Evolutionary conservation across 2,797 vertebrate genomes (phyloP).

Genomic region (Dromococcyx pavoninus): DNA sequence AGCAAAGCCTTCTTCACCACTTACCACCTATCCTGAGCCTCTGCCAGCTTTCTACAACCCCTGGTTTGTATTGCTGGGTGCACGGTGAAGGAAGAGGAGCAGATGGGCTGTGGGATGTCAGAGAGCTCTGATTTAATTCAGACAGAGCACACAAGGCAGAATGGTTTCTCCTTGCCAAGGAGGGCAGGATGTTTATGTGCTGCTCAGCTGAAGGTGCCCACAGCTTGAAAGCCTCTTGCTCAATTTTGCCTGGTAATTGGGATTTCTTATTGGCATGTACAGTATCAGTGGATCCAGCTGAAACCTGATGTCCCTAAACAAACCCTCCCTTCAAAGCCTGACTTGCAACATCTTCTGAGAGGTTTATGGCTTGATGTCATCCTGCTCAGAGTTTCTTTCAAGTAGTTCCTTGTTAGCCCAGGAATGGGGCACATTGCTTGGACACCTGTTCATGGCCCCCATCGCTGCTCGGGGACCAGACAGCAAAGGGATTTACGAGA

Average conservation of each 20-base stretch:
- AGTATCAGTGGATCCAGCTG: background rate
- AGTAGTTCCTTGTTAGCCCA: constrained; percentile 55
- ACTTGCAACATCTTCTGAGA: background rate
- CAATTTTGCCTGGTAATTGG: background rate
- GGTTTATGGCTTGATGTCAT: background rate
- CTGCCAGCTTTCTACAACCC: background rate
- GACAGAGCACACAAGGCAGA: background rate
- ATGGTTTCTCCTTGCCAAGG: background rate
- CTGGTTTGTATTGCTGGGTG: background rate
- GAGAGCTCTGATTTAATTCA: background rate
- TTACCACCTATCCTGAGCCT: background rate
- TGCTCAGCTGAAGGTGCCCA: background rate
- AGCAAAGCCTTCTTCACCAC: background rate
- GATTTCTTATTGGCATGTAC: background rate
- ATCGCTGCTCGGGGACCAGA: background rate
- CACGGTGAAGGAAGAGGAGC: background rate
- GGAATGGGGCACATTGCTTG: background rate
- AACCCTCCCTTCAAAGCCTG: constrained; percentile 6
- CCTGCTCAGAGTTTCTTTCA: constrained; percentile 24
- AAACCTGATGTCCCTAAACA: constrained; percentile 4
- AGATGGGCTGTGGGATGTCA: background rate
- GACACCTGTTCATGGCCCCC: constrained; percentile 22
- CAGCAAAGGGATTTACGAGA: constrained; percentile 65
- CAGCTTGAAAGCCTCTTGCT: background rate
- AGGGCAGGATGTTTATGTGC: background rate